phyloP scores from a whole-genome alignment of 2,888 invertebrate genomes.

The Hirudinaria manillensis region DNA sequence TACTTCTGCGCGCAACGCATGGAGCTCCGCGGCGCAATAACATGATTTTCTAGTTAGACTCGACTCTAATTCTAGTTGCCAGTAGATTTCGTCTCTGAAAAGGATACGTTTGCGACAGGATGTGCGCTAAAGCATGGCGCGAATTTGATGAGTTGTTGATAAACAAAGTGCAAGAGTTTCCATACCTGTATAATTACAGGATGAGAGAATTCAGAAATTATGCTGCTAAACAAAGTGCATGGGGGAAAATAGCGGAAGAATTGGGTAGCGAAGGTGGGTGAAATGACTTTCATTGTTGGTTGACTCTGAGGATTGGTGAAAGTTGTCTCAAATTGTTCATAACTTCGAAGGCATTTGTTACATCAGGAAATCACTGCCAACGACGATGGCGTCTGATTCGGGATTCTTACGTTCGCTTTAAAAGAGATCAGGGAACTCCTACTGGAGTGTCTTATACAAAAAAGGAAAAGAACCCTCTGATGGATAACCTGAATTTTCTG shows the following conservation, averaged over 20 bases:
- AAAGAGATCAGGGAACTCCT: slow-evolving; percentile 12
- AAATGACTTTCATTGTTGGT: background rate
- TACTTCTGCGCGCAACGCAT: slow-evolving; percentile 4
- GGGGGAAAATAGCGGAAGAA: slow-evolving; percentile 8
- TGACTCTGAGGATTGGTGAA: too few species aligned
- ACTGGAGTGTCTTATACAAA: background rate
- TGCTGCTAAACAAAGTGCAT: slow-evolving; percentile 17
- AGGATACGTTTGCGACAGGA: background rate
- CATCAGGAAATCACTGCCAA: slow-evolving; percentile 12
- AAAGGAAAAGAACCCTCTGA: slow-evolving; percentile 16
- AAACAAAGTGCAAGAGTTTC: slow-evolving; percentile 2
- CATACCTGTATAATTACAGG: slow-evolving; percentile 15
- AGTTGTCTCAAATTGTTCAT: too few species aligned
- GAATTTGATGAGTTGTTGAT: slow-evolving; percentile 21
- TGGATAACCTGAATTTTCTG: slow-evolving; percentile 21
- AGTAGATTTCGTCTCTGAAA: background rate
- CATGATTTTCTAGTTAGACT: background rate
- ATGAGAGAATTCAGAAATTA: slow-evolving; percentile 13
- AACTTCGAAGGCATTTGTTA: background rate
- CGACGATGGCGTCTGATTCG: slow-evolving; percentile 25
- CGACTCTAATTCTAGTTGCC: background rate
- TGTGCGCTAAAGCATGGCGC: slow-evolving; percentile 14
- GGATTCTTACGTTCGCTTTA: slow-evolving; percentile 19
- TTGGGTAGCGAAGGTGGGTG: slow-evolving; percentile 8
- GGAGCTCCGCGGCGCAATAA: background rate